Evolutionary conservation across 1,140 invertebrate genomes (phyloP).

Genomic region (Monomorium pharaonis): DNA sequence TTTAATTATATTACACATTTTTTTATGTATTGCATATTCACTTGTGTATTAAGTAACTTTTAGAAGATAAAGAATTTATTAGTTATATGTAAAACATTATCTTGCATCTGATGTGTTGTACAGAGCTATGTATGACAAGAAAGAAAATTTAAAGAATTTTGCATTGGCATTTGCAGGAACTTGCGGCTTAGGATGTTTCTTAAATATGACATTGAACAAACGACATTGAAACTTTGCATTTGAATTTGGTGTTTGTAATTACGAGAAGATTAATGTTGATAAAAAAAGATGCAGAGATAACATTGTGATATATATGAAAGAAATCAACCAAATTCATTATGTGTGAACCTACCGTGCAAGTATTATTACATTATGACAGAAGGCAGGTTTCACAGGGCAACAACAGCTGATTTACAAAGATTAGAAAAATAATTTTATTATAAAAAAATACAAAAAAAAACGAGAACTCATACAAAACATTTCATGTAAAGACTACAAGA

Average conservation of each 20-base stretch:
- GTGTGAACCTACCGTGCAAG: constrained; percentile 83
- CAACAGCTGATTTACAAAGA: constrained; percentile 84
- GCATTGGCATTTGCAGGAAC: constrained; percentile 24
- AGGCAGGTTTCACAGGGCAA: constrained; percentile 86
- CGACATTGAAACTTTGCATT: constrained; percentile 71
- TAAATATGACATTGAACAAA: constrained; percentile 74
- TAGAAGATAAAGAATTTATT: constrained; percentile 23
- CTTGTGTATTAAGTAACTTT: constrained; percentile 8
- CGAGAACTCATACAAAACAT: constrained; percentile 72
- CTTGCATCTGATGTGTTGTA: constrained; percentile 37
- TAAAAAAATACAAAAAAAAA: constrained; percentile 80
- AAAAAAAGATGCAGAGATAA: constrained; percentile 60
- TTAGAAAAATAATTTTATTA: constrained; percentile 84
- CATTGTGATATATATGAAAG: constrained; percentile 72
- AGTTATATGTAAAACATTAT: constrained; percentile 9
- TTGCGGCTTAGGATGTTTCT: constrained; percentile 74
- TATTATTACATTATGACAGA: constrained; percentile 86
- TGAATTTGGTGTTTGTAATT: constrained; percentile 76
- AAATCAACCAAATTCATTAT: constrained; percentile 76
- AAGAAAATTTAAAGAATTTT: not conserved
- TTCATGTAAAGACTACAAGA: constrained; percentile 74
- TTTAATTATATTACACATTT: constrained; percentile 25
- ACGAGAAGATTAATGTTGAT: constrained; percentile 66
- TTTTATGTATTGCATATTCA: constrained; percentile 34
- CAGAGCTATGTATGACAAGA: not conserved